Base-by-base conservation (phyloP, 2,797 vertebrate genomes). In the Mus spretus region DNA sequence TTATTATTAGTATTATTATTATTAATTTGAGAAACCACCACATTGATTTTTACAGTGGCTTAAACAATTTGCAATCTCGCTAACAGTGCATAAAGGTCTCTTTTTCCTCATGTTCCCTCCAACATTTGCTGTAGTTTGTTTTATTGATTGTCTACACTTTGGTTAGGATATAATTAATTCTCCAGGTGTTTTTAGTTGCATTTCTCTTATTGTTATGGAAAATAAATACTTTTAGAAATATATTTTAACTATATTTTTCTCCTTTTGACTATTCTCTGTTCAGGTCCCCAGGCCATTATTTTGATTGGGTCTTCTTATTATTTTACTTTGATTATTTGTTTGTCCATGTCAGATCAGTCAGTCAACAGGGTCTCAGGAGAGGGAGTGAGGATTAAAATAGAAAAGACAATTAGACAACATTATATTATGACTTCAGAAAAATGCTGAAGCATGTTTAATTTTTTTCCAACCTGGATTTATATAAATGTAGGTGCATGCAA, bases 321-420 rank as follows among this genome's bases (percentile, higher is more conserved):
- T 57, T 63, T 82, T 82, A 59, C 44, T 77, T 44, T 44, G 2
- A 77, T 44, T 44, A 77, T 77, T 26, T 37, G n/a, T 95, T 97
- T 70, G 14, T 70, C 31, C 14, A 70, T 70, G 65, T 5, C 65
- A n/a, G 1, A 6, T 70, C 65, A n/a, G 31, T 17, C 31, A 17
- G 28, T 34, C 28, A 34, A 34, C 13, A n/a, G 31, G 65, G 14
- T n/a, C 5, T 70, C 15, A 70, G n/a, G 34, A 31, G 28, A 70
- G 65, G 14, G 34, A n/a, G 34, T 0, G 65, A 17, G 15, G 2
- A 34, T 17, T 67, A 17, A 70, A n/a, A n/a, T 70, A 34, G 65
- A n/a, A 17, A 70, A 34, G 65, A 34, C 31, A 34, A 34, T 70
- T 15, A 34, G 31, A 67, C 28, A 65, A 13, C 65, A 67, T 67